Base-by-base conservation (phyloP, 2,888 invertebrate species). In the Hirtodrosophila cameraria region DNA sequence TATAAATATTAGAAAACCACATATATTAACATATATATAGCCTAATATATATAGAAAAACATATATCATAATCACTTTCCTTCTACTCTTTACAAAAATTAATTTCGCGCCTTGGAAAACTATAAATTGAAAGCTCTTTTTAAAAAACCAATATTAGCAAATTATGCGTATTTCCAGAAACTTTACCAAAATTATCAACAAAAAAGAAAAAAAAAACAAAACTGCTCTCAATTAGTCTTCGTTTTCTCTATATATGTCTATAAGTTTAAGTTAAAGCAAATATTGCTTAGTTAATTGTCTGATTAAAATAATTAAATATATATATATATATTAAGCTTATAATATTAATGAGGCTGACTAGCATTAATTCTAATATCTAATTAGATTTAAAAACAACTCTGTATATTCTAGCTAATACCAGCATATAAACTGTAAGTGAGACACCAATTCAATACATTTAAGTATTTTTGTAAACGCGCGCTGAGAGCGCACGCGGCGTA, bases 281-380 rank as follows among this genome's bases (percentile, higher is more conserved):
- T n/a, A n/a, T 63, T 54, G 57, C 72, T 71, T 69, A 73, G 75
- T 73, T 75, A 53, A 70, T 69, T 65, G 73, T 73, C 73, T 73
- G 73, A 73, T 58, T 73, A 73, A 45, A 42, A 18, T 71, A 65
- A 62, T 75, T 50, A 42, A 58, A 81, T 18, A 23, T 23, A 23
- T 23, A 23, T 23, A 15, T 27, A 42, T 42, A 63, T 28, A 41
- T 28, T 79, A 82, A 82, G 81, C 81, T 78, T 82, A 85, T 82
- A 85, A 85, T 82, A 69, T 82, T 82, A 85, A 82, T 85, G 81
- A 82, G 81, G 81, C 81, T 82, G 81, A 82, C 83, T 82, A 82
- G 86, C 52, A 43, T 67, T 81, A 81, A 81, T 82, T 70, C 52
- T 70, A 61, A 57, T 43, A n/a, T 66, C 43, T 33, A 23, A 3